These are phyloP conservation scores for Rhizoglyphus robini DNA, from an alignment of 1,140 invertebrate species.

Conservation along the genomic window DNA sequence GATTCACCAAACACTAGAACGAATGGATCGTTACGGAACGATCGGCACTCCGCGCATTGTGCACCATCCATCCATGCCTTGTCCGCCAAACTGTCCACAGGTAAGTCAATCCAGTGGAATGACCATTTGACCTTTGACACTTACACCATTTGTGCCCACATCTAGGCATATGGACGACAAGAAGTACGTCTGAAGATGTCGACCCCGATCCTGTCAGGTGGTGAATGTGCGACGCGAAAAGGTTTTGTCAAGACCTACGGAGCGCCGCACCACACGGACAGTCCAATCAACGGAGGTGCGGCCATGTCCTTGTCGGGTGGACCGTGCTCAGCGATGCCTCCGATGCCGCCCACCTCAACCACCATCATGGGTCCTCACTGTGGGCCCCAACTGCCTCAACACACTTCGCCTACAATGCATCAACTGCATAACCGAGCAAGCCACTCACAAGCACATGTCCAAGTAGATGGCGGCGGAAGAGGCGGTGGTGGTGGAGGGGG, in stretches of 20 bases:
- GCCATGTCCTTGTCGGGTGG: neutral
- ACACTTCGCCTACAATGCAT: conserved; percentile 13
- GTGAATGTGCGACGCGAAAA: neutral
- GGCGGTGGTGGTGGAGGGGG: neutral
- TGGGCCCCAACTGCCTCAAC: conserved; percentile 3
- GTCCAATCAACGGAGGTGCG: conserved; percentile 9
- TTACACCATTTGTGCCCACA: neutral
- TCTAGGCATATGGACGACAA: conserved; percentile 5
- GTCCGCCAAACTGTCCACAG: conserved; percentile 17
- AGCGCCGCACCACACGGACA: neutral
- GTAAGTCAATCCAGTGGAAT: neutral
- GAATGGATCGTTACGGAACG: conserved; percentile 12
- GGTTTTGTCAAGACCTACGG: neutral
- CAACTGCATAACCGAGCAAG: conserved; percentile 2
- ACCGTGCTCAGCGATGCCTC: neutral
- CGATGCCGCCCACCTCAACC: neutral
- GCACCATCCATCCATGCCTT: conserved; percentile 18
- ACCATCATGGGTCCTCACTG: neutral
- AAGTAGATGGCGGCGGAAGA: neutral
- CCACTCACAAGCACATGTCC: neutral
- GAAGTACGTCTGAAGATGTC: conserved; percentile 24
- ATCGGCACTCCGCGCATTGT: conserved; percentile 19
- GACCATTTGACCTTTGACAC: neutral
- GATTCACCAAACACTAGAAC: conserved; percentile 17
- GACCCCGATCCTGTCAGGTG: conserved; percentile 11